Evolutionary conservation across 64 coral and sea anemone genomes (phyloP), one percentile per base, ranked within the genome.

Genomic region (Montipora capricornis): DNA sequence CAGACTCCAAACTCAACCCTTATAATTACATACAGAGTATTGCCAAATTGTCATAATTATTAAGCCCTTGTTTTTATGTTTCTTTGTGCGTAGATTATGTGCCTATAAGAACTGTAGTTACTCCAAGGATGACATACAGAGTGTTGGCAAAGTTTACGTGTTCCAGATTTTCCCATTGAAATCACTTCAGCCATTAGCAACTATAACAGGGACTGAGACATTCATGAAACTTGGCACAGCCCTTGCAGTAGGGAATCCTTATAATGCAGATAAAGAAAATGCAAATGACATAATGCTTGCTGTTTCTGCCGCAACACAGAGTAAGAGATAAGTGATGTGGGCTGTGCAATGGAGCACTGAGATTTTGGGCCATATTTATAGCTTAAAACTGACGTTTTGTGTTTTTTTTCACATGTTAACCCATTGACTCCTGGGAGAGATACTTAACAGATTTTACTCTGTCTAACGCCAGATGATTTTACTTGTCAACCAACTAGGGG

Each of bases 171-270:
- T 9, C 20, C 47, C 68, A 22, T 87, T 66, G 15, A 8, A 48
- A 20, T 84, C 85, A 45, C 79, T 70, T 16, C 89, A 87, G 24
- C 64, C 86, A 6, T 49, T 80, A 20, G 79, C 96, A 52, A 89
- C 89, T 46, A 87, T 95, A 58, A 94, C 90, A 57, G 98, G 94
- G 9, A 64, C 87, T 17, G 15, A 87, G 11, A 86, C 86, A 8
- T 94, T 99, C 48, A 96, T 91, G 92, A 96, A 99, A 75, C 51
- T 99, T 5, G 98, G 98, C 26, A 96, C 89, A 7, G 90, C 87
- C 73, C 62, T 99, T 15, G 84, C 98, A 15, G 67, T 92, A 44
- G 98, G 98, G 47, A 96, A 82, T 49, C 98, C 98, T 60, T 92
- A 76, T 67, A 75, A 44, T 13, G 22, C 20, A 22, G 66, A 49